Base-by-base conservation (phyloP, 2,797 vertebrate species). In the Lateolabrax maculatus region DNA sequence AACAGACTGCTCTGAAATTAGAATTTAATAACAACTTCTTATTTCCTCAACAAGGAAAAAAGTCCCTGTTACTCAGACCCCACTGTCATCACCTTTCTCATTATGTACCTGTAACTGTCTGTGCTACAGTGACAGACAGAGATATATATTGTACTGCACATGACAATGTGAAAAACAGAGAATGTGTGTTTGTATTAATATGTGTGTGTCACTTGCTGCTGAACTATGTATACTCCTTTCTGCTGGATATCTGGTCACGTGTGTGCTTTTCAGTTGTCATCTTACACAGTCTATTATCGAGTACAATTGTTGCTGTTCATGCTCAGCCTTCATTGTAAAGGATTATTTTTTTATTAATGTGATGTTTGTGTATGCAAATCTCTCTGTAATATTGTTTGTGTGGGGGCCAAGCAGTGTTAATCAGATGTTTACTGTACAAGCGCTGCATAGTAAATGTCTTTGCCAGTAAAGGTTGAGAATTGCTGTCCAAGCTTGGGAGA, bases 11-110 rank as follows among this genome's bases (percentile, higher is more conserved):
- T 79, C 72, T 84, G 80, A 89, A 94, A 93, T 93, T 87, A 87
- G 65, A 86, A 91, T 93, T 91, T 92, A 91, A 92, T 80, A 83
- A 89, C 77, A 90, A 89, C 76, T 89, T 84, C 57, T n/a, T 71
- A 87, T 87, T 91, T 93, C 75, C 80, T 81, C 78, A 66, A 77
- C 49, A 63, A 64, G 79, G 61, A 27, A 66, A 74, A 74, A 71
- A 65, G 51, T 58, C 34, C 43, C 23, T 52, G 52, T 66, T 60
- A 53, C 72, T 83, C 49, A 73, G 82, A 79, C 29, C 46, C 56
- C 37, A 39, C 65, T 76, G 83, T 84, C 63, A 75, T 81, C 86
- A 83, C 71, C 60, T 78, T 66, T 80, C 60, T 71, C 77, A 77
- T 67, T 62, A 77, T 67, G 70, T 72, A 65, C 49, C 51, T 79